Percentiles rank a stretch among this genome's conserved stretches.
Evolutionary conservation across 2,888 invertebrate species (phyloP).

Genomic region (Drosophila fungiperda): DNA sequence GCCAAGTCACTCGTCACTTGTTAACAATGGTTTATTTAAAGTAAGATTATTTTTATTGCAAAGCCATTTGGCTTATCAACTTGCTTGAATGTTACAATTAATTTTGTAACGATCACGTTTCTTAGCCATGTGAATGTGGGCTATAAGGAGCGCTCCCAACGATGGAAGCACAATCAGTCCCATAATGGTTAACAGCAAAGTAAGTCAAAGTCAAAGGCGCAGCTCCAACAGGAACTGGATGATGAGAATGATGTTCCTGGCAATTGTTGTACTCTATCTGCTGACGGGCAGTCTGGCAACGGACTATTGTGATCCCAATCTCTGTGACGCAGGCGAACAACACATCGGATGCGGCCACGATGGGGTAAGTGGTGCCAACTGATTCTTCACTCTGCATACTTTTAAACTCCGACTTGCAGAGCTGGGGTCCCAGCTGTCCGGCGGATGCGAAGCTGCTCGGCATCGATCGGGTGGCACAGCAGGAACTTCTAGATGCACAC

Average conservation of each 20-base stretch:
- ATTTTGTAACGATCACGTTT: neutral
- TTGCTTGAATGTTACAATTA: neutral
- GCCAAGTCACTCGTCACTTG: neutral
- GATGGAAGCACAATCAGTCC: neutral
- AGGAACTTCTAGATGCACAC: constrained; percentile 9
- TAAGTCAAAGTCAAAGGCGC: neutral
- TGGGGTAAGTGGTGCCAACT: constrained; percentile 26
- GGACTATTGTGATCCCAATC: constrained; percentile 18
- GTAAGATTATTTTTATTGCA: neutral
- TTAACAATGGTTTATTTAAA: neutral
- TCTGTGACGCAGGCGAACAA: neutral
- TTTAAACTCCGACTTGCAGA: constrained; percentile 11
- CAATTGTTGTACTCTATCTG: constrained; percentile 4
- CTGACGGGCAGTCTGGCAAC: neutral
- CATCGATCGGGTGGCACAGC: neutral
- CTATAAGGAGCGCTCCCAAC: constrained; percentile 21
- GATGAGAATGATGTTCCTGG: neutral
- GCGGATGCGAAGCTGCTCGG: neutral
- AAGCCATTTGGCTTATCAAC: constrained; percentile 12
- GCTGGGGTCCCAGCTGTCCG: constrained; percentile 27
- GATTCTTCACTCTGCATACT: neutral
- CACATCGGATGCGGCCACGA: constrained; percentile 42
- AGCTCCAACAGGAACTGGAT: neutral
- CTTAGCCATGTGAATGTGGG: neutral
- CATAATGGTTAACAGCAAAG: neutral